phyloP scores from a whole-genome alignment of 2,113 vertebrate genomes.

The Ardeotis arabs region DNA sequence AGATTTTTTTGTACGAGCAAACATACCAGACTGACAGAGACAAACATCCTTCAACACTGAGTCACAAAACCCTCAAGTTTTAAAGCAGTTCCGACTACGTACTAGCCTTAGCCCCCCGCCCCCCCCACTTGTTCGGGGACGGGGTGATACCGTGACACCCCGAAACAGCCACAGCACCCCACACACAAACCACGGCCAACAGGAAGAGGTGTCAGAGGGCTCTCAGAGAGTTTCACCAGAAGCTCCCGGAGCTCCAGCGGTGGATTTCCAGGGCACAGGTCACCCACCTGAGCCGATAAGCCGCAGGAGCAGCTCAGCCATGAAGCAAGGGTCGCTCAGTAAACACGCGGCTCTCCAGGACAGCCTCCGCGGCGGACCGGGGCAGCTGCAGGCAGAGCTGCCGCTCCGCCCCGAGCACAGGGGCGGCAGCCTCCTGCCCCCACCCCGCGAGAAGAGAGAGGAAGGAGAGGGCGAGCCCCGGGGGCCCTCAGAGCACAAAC shows the following conservation, averaged over 20 bases:
- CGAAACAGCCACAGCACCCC: background rate
- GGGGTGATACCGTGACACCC: background rate
- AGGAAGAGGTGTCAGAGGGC: no score
- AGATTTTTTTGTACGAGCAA: background rate
- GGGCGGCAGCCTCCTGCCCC: background rate
- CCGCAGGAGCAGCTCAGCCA: background rate
- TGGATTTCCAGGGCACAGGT: no score
- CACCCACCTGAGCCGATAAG: background rate
- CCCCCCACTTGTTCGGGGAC: no score
- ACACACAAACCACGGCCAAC: no score
- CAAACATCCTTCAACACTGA: background rate
- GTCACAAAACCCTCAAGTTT: accelerated
- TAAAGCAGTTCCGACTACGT: background rate
- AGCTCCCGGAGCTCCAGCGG: background rate
- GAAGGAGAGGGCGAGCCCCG: no score
- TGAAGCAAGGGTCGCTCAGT: no score
- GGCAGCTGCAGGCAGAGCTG: no score
- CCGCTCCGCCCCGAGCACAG: background rate
- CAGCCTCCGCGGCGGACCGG: background rate
- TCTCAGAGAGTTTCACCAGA: background rate
- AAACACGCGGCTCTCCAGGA: background rate
- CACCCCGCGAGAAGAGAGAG: no score
- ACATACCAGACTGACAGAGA: background rate
- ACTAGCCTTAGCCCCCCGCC: accelerated
- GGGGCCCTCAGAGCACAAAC: background rate